Evolutionary conservation across 1,140 invertebrate genomes (phyloP).

Genomic region (Sminthurides bifidus): DNA sequence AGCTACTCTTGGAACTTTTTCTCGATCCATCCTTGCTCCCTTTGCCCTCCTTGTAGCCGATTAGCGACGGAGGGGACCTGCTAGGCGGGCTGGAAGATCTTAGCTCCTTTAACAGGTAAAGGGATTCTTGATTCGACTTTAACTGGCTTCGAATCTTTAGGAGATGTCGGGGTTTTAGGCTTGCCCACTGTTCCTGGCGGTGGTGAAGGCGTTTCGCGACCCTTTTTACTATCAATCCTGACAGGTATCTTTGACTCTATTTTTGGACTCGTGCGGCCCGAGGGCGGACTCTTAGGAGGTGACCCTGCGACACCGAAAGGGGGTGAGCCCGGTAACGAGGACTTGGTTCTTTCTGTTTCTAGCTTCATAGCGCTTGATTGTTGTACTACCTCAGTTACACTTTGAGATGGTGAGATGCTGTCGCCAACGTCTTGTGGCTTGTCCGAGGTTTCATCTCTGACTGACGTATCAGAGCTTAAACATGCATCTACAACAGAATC

Average conservation of each 20-base stretch:
- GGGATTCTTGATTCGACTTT: background rate
- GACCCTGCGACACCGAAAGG: background rate
- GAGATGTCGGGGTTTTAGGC: background rate
- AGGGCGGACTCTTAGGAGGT: background rate
- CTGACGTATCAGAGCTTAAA: too few species aligned
- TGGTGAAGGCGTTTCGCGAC: background rate
- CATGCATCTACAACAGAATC: too few species aligned
- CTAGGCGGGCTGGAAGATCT: too few species aligned
- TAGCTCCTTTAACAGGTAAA: background rate
- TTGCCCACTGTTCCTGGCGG: background rate
- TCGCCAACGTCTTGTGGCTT: too few species aligned
- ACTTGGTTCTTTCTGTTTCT: too few species aligned
- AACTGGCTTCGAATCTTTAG: background rate
- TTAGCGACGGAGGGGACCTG: background rate
- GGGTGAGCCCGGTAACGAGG: background rate
- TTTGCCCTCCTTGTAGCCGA: background rate
- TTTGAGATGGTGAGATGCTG: too few species aligned
- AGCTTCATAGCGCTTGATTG: too few species aligned
- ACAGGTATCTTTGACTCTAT: background rate
- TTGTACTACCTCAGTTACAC: too few species aligned
- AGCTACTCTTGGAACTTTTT: background rate
- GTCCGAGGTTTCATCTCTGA: too few species aligned
- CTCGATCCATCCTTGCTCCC: background rate
- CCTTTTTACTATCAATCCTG: background rate
- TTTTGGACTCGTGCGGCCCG: background rate